phyloP scores from a whole-genome alignment of 2,888 invertebrate species.

The Pyralis farinalis region DNA sequence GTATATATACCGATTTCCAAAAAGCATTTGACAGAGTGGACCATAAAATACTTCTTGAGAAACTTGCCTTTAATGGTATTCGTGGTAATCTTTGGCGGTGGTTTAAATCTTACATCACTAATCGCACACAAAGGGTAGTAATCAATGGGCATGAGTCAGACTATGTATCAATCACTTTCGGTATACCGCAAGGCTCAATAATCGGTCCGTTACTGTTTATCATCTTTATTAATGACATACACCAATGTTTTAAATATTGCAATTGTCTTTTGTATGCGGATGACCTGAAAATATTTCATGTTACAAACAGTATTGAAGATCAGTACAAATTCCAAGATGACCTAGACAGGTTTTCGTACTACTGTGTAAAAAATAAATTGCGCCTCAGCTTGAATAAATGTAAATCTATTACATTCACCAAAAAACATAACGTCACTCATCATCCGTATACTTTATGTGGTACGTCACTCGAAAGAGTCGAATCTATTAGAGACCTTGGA shows the following conservation, averaged over 20 bases:
- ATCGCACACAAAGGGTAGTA: conserved; percentile 13
- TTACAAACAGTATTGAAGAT: no score
- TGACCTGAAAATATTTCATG: background rate
- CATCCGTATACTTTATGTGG: no score
- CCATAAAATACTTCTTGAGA: conserved; percentile 13
- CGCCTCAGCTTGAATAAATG: no score
- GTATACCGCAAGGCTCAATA: conserved; percentile 18
- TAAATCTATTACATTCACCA: no score
- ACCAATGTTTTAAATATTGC: background rate
- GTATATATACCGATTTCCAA: conserved; percentile 14
- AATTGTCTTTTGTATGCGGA: background rate
- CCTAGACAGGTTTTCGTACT: no score
- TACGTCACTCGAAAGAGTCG: background rate
- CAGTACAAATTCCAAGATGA: no score
- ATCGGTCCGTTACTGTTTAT: conserved; percentile 15
- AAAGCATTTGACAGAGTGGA: conserved; percentile 19
- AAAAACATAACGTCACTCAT: no score
- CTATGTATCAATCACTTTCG: conserved; percentile 10
- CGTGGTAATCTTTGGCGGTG: conserved; percentile 10
- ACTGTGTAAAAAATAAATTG: no score
- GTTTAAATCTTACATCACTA: conserved; percentile 15
- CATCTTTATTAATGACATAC: conserved; percentile 7
- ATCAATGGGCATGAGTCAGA: conserved; percentile 12
- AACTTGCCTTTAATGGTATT: conserved; percentile 16
- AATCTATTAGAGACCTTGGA: conserved; percentile 12